Conservation (phyloP, 2,888 invertebrate genomes). For the Drosophila setosimentum region DNA sequence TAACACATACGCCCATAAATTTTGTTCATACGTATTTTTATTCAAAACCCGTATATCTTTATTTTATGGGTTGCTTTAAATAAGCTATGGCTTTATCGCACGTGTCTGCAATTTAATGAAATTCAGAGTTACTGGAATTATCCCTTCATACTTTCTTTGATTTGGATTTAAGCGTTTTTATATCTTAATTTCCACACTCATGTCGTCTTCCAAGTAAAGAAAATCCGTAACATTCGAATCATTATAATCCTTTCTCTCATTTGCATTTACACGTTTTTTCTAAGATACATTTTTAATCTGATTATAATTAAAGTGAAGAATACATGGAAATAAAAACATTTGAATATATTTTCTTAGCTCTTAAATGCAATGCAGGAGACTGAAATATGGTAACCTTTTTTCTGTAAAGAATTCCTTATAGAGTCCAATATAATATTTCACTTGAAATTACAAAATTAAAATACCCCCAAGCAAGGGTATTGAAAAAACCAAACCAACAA, state of each 20-base stretch:
- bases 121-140: neutral
- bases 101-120: neutral
- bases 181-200: neutral
- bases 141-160: neutral
- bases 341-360: neutral
- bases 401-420: too few relatives aligned
- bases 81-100: neutral
- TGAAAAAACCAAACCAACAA: neutral
- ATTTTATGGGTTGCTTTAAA: neutral
- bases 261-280: neutral
- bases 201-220: neutral
- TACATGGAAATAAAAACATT: neutral
- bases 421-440: neutral
- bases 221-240: neutral
- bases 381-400: neutral
- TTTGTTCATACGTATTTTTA: neutral
- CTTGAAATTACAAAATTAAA: neutral
- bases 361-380: neutral
- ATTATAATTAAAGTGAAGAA: neutral
- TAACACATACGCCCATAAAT: neutral
- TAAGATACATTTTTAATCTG: neutral
- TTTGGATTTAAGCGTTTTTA: neutral
- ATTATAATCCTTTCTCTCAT: neutral
- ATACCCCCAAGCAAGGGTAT: constrained; percentile 22
- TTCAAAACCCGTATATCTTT: neutral